These are phyloP conservation scores for Cololabis saira DNA, from an alignment of 2,113 vertebrate genomes.

Conservation along the genomic window DNA sequence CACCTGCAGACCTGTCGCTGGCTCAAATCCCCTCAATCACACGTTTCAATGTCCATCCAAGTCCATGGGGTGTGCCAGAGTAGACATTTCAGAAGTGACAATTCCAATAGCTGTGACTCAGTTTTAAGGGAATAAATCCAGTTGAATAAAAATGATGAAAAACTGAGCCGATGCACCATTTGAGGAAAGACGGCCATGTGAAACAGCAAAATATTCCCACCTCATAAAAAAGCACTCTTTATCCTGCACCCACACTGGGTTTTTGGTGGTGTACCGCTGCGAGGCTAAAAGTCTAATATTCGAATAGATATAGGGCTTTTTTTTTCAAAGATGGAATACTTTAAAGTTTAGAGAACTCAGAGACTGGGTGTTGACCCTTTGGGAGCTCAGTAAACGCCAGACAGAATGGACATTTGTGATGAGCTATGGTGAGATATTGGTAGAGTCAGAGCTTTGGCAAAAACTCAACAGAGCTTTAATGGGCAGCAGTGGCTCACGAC, in stretches of 20 bases:
- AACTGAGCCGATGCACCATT: conserved; percentile 32
- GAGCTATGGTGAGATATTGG: conserved; percentile 68
- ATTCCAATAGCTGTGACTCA: conserved; percentile 15
- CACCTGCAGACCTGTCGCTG: conserved; percentile 62
- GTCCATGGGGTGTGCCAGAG: conserved; percentile 18
- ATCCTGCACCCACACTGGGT: too few relatives aligned
- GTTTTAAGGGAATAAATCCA: conserved; percentile 35
- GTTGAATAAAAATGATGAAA: conserved; percentile 7
- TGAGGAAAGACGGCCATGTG: conserved; percentile 19
- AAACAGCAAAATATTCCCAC: too few relatives aligned
- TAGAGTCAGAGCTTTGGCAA: conserved; percentile 74
- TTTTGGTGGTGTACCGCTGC: too few relatives aligned
- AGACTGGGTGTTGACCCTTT: conserved; percentile 58
- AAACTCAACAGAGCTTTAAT: conserved; percentile 82
- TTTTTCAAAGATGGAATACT: conserved; percentile 38
- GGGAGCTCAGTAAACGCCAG: conserved; percentile 58
- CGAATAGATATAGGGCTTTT: conserved; percentile 23
- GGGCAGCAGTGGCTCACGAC: conserved; percentile 72
- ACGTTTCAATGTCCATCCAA: conserved; percentile 35
- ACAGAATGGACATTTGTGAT: conserved; percentile 69
- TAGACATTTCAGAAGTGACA: conserved; percentile 48
- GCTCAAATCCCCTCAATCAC: conserved; percentile 53
- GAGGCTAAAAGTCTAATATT: not conserved
- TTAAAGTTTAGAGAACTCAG: conserved; percentile 37
- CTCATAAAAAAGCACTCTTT: too few relatives aligned